Percentiles rank a stretch among this genome's conserved stretches.
Evolutionary conservation across 2,113 vertebrate species (phyloP).

Genomic region (Symphodus melops): DNA sequence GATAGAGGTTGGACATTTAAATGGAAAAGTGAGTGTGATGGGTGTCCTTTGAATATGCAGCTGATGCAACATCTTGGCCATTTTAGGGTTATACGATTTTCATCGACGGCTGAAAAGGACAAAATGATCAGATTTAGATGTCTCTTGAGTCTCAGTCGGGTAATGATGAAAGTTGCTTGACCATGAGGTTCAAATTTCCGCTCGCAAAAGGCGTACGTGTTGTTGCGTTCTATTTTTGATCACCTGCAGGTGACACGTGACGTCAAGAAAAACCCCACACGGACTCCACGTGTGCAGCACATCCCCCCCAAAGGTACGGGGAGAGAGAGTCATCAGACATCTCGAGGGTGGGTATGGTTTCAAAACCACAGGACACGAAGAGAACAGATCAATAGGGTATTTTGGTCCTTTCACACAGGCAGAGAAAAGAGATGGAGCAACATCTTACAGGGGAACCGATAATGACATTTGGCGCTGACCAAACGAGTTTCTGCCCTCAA

Average conservation of each 20-base stretch:
- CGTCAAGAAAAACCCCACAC: constrained; percentile 31
- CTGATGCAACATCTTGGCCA: background rate
- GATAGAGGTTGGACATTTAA: too few species aligned
- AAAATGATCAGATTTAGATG: background rate
- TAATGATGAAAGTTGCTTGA: constrained; percentile 15
- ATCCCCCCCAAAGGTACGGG: constrained; percentile 9
- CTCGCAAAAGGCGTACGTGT: background rate
- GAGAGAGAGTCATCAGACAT: constrained; percentile 52
- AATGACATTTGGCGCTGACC: constrained; percentile 48
- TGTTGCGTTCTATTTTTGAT: constrained; percentile 37
- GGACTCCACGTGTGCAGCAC: background rate
- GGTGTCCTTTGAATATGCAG: too few species aligned
- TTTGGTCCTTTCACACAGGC: constrained; percentile 45
- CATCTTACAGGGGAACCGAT: constrained; percentile 26
- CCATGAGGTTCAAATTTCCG: background rate
- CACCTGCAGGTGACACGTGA: constrained; percentile 23
- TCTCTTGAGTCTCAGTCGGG: background rate
- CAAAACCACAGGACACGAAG: constrained; percentile 63
- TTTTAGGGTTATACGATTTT: background rate
- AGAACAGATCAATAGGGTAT: constrained; percentile 62
- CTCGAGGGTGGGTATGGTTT: constrained; percentile 52
- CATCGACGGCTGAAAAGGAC: background rate
- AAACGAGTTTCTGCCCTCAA: constrained; percentile 54
- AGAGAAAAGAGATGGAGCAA: constrained; percentile 7
- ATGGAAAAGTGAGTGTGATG: too few species aligned